Percentiles rank a stretch among this genome's conserved stretches.
phyloP scores from a whole-genome alignment of 1,140 invertebrate species.

The Maconellicoccus hirsutus region DNA sequence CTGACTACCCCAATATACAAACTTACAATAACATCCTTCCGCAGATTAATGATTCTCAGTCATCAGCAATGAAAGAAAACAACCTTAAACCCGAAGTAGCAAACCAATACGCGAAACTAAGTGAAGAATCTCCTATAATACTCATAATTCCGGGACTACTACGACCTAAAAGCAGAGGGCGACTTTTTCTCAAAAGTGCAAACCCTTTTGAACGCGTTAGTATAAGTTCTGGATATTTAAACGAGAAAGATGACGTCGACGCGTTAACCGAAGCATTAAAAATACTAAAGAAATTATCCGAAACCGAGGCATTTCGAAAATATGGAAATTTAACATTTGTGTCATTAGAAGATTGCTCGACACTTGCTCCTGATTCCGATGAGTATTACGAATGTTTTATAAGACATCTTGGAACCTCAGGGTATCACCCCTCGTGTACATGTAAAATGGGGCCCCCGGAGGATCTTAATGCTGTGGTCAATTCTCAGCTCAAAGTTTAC shows the following conservation, averaged over 20 bases:
- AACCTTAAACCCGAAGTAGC: constrained; percentile 61
- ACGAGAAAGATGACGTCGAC: constrained; percentile 34
- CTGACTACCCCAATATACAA: constrained; percentile 64
- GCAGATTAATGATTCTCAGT: constrained; percentile 54
- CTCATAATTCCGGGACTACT: constrained; percentile 61
- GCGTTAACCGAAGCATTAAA: constrained; percentile 35
- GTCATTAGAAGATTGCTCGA: constrained; percentile 48
- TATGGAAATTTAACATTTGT: background rate
- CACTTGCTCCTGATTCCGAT: constrained; percentile 57
- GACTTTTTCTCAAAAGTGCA: constrained; percentile 32
- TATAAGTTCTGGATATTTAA: constrained; percentile 40
- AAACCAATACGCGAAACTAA: constrained; percentile 53
- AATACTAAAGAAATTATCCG: constrained; percentile 32
- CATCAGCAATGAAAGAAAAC: constrained; percentile 65
- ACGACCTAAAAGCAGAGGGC: constrained; percentile 36
- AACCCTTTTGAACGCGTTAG: constrained; percentile 41
- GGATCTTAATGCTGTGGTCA: constrained; percentile 67
- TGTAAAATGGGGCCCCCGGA: constrained; percentile 69
- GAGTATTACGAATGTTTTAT: constrained; percentile 76
- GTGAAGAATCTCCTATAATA: constrained; percentile 57
- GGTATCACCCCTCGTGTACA: constrained; percentile 70
- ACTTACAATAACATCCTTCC: constrained; percentile 16
- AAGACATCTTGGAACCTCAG: constrained; percentile 70
- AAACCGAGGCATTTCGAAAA: constrained; percentile 33
- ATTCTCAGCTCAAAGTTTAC: constrained; percentile 61